Conservation (phyloP, 1,140 invertebrate genomes). For the Dendrolimus punctatus region DNA sequence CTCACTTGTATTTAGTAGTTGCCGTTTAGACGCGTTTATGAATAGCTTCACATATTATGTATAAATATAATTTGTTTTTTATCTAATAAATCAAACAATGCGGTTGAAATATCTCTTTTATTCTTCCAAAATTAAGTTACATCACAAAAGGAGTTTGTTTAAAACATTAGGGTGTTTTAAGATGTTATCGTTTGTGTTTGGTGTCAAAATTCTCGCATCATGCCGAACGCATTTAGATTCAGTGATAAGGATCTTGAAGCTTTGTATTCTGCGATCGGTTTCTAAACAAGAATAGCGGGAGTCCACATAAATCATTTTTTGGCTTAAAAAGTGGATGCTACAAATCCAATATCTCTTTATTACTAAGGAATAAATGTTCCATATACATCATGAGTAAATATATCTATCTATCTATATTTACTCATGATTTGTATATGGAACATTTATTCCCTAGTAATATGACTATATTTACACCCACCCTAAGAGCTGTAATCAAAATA, state of each 20-base stretch:
- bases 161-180: constrained; percentile 67
- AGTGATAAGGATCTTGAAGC: constrained; percentile 52
- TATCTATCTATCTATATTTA: no score
- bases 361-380: no score
- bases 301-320: constrained; percentile 64
- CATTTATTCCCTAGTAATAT: no score
- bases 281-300: constrained; percentile 68
- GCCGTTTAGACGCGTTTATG: no score
- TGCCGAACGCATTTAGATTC: constrained; percentile 59
- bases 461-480: no score
- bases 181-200: constrained; percentile 64
- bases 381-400: no score
- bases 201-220: constrained; percentile 70
- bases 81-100: constrained; percentile 39
- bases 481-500: no score
- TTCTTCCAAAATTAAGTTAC: constrained; percentile 64
- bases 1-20: no score
- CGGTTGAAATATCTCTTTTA: constrained; percentile 49
- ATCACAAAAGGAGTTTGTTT: constrained; percentile 67
- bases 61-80: constrained; percentile 12
- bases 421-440: no score
- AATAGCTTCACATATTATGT: no score
- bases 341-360: no score
- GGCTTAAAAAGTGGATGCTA: constrained; percentile 18
- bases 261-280: constrained; percentile 54